Evolutionary conservation across 1,140 invertebrate species (phyloP).

Genomic region (Camponotus pennsylvanicus): DNA sequence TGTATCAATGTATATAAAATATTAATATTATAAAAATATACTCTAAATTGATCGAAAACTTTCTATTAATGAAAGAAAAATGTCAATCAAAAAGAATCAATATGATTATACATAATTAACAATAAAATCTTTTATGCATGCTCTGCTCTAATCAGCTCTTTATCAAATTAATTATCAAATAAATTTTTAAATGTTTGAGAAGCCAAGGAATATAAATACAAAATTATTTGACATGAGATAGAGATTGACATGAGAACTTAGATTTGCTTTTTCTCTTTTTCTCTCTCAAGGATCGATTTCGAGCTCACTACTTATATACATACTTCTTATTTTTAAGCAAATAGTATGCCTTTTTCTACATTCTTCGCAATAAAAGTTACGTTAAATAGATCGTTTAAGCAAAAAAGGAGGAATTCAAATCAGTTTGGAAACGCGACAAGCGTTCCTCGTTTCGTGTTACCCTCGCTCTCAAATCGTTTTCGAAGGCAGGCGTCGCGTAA

Average conservation of each 20-base stretch:
- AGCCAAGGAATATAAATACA: background rate
- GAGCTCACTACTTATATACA: background rate
- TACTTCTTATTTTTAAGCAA: constrained; percentile 20
- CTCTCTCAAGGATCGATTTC: background rate
- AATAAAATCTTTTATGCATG: background rate
- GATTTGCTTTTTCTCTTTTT: background rate
- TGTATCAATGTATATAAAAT: constrained; percentile 3
- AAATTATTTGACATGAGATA: constrained; percentile 6
- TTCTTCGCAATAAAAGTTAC: constrained; percentile 32
- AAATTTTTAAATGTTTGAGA: background rate
- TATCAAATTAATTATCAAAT: background rate
- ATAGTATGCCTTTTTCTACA: background rate
- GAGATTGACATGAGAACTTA: background rate
- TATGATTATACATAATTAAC: background rate
- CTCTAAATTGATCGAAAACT: background rate
- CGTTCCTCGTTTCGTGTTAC: constrained; percentile 24
- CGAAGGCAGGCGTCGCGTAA: constrained; percentile 44
- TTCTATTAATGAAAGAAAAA: background rate
- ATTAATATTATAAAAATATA: constrained; percentile 9
- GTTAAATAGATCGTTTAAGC: constrained; percentile 50
- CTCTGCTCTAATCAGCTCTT: background rate
- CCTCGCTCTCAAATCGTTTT: constrained; percentile 37
- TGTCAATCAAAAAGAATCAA: background rate
- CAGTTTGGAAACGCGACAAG: constrained; percentile 40
- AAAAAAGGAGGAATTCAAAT: constrained; percentile 55